Base-by-base conservation (phyloP, 2,113 vertebrate genomes). In the Semnornis frantzii region DNA sequence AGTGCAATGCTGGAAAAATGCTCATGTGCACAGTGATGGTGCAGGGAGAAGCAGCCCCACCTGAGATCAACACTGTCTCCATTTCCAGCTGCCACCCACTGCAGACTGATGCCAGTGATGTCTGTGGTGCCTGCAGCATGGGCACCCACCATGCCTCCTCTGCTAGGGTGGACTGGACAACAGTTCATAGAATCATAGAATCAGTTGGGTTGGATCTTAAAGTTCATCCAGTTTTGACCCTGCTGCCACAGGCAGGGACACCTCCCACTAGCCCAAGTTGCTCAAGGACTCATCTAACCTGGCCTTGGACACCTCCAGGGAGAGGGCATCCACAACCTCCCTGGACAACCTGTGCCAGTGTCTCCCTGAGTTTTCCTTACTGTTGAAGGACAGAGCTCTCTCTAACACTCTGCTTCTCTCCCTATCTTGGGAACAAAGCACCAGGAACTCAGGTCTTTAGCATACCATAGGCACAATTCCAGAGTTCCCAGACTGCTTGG, bases 21-120 rank as follows among this genome's bases (percentile, higher is more conserved):
- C 42, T 19, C 0, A 0, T 8, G 57, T 25, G 31, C 71, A 27
- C 0, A 1, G 3, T 18, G 68, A 23, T n/a, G 63, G 6, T 13
- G 55, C 34, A 8, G 18, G 0, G 1, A 71, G 46, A 4, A 71
- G 23, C 42, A 28, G 54, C 52, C 42, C n/a, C 52, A 46, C 58
- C 34, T 4, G 52, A 20, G 50, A 13, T 5, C 14, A 13, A 17
- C 0, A 73, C 44, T 0, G 1, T 4, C 7, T 63, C 17, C 20
- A 1, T 15, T 44, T 33, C 78, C 79, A 20, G 78, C 37, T 44
- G 65, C 73, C 82, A 21, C 50, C 46, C 31, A 0, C 7, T 24
- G 14, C 37, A 4, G 1, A 27, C 11, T 2, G 8, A 15, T 16
- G 39, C 59, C 72, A 15, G 59, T 1, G 15, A 6, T 13, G 39